A percentile compares a stretch with the other conserved stretches of the same genome.
Evolutionary conservation across 2,797 vertebrate genomes (phyloP).

Genomic region (Enteromius thamalakanensis): DNA sequence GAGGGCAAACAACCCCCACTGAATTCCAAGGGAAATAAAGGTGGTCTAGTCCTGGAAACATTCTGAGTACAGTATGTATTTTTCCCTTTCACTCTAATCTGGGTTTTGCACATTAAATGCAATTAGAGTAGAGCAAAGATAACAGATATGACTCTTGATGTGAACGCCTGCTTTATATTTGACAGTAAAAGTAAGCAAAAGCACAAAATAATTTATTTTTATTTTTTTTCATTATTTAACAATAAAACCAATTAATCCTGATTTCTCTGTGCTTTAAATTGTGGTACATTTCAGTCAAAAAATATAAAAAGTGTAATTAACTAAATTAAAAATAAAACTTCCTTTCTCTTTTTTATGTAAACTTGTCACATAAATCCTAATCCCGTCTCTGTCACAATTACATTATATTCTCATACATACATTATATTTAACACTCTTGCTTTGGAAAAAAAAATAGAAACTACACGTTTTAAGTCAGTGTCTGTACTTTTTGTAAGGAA

Average conservation of each 20-base stretch:
- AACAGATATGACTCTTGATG: not conserved
- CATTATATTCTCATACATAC: not conserved
- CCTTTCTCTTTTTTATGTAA: not conserved
- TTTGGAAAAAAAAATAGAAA: not conserved
- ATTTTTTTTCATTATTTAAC: not conserved
- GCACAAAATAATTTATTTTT: too few relatives aligned
- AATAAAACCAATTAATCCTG: not conserved
- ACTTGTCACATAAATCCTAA: constrained; percentile 8
- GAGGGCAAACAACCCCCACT: constrained; percentile 30
- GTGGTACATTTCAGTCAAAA: not conserved
- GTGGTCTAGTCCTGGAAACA: constrained; percentile 48
- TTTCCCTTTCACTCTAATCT: not conserved
- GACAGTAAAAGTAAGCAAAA: not conserved
- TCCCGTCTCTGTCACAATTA: not conserved
- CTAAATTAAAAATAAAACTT: too few relatives aligned
- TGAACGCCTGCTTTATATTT: not conserved
- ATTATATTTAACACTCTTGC: constrained; percentile 5
- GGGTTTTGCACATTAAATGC: not conserved
- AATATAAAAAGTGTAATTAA: not conserved
- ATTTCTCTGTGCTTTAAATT: not conserved
- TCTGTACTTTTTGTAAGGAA: not conserved
- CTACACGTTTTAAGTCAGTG: not conserved
- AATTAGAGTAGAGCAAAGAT: not conserved
- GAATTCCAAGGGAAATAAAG: constrained; percentile 52
- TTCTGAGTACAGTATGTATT: not conserved